Percentiles rank a stretch among this genome's conserved stretches.
Evolutionary conservation across 2,113 vertebrate genomes (phyloP).

Genomic region (Brachyistius frenatus): DNA sequence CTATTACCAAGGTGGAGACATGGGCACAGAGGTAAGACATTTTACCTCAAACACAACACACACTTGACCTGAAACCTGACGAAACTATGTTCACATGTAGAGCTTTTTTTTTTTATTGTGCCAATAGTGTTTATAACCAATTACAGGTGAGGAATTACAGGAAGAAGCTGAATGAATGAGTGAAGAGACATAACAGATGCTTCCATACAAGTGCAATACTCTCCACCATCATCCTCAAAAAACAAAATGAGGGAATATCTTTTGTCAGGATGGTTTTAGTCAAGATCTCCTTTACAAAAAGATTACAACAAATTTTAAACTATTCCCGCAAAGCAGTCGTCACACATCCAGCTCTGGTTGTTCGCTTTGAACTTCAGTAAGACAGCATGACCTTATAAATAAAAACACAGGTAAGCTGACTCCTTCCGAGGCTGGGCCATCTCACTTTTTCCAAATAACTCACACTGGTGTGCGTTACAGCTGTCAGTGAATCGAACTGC

Average conservation of each 20-base stretch:
- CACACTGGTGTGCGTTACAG: background rate
- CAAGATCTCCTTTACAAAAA: no score
- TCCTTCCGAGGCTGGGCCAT: background rate
- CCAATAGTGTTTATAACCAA: background rate
- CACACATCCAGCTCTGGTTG: no score
- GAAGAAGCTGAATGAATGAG: slow-evolving; percentile 7
- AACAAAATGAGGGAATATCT: background rate
- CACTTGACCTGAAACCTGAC: no score
- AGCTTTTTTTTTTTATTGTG: background rate
- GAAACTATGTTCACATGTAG: background rate
- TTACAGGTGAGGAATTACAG: background rate
- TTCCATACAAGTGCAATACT: background rate
- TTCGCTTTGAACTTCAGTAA: no score
- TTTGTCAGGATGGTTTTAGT: background rate
- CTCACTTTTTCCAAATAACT: background rate
- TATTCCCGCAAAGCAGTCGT: background rate
- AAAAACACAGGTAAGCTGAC: background rate
- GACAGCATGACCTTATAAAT: background rate
- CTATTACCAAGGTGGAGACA: slow-evolving; percentile 70
- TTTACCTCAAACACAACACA: no score
- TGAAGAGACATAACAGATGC: background rate
- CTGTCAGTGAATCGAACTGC: background rate
- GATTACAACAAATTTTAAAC: background rate
- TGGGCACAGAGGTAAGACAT: slow-evolving; percentile 74
- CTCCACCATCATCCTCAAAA: background rate